These are phyloP conservation scores for Geotrupes spiniger DNA, from an alignment of 2,888 invertebrate genomes.

Conservation along the genomic window DNA sequence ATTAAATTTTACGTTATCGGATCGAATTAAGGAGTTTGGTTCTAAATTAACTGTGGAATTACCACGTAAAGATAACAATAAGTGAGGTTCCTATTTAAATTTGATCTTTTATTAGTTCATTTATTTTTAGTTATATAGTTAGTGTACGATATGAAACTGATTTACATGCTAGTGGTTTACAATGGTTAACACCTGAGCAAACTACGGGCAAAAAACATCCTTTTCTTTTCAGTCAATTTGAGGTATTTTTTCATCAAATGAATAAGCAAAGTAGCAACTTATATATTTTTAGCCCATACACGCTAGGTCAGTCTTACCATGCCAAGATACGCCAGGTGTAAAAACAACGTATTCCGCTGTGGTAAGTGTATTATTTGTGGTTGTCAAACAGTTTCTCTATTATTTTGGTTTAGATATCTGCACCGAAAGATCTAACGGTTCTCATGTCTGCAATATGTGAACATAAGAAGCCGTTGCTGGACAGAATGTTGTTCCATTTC, in stretches of 20 bases:
- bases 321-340: slow-evolving; percentile 89
- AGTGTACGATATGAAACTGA: slow-evolving; percentile 74
- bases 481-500: slow-evolving; percentile 58
- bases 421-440: slow-evolving; percentile 72
- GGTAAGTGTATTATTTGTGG: too few species aligned
- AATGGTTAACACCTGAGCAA: slow-evolving; percentile 85
- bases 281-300: too few species aligned
- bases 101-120: slow-evolving; percentile 12
- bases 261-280: too few species aligned
- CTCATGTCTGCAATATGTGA: slow-evolving; percentile 83
- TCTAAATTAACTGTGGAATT: slow-evolving; percentile 72
- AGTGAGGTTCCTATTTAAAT: slow-evolving; percentile 27
- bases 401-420: slow-evolving; percentile 59
- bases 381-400: too few species aligned
- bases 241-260: too few species aligned
- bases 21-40: slow-evolving; percentile 67
- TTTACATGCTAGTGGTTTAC: slow-evolving; percentile 77
- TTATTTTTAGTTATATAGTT: slow-evolving; percentile 52
- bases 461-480: slow-evolving; percentile 46
- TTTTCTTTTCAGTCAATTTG: slow-evolving; percentile 81
- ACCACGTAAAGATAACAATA: slow-evolving; percentile 50
- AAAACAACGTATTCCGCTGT: slow-evolving; percentile 72
- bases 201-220: slow-evolving; percentile 85
- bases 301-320: slow-evolving; percentile 85
- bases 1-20: slow-evolving; percentile 57